Base-by-base conservation (phyloP, 1,140 invertebrate genomes). In the Hetaerina americana region DNA sequence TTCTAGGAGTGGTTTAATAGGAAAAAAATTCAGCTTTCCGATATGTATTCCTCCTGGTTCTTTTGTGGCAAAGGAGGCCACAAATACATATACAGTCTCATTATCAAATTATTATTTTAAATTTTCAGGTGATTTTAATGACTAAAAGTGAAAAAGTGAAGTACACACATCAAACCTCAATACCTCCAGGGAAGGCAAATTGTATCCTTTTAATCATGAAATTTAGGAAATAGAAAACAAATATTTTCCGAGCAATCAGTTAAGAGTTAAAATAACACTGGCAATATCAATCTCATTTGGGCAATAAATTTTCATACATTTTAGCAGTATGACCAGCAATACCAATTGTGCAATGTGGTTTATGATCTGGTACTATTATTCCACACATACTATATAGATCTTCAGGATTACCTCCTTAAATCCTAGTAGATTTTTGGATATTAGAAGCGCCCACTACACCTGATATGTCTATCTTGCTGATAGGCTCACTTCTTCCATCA, bases 121-220 rank as follows among this genome's bases (percentile, higher is more conserved):
- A n/a, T 68, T 88, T 88, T 72, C 85, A 89, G 72, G 76, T 84
- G n/a, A 82, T 87, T n/a, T 82, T 91, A 69, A 85, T 90, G 80
- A 81, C 83, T 57, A 89, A 87, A 75, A 86, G 84, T 71, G 89
- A 89, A 74, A 88, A 84, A 75, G 81, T 86, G n/a, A 80, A 84
- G 66, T 78, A 82, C 6, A 79, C 83, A 66, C 86, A 85, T 76
- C 87, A 87, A 74, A 82, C 90, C 5, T 87, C 85, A 25, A 80
- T 91, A 67, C 82, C 85, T 18, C 75, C 68, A 28, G 74, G 76
- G 29, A 27, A 78, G 75, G 74, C 75, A 18, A 75, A 70, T 75
- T 79, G 81, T 82, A 81, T 80, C 77, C 77, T 81, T 80, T 77
- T 72, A 66, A 24, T 73, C n/a, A 70, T 72, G 22, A 67, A 26